Base-by-base conservation (phyloP, 2,888 invertebrate species). In the Sesia apiformis region DNA sequence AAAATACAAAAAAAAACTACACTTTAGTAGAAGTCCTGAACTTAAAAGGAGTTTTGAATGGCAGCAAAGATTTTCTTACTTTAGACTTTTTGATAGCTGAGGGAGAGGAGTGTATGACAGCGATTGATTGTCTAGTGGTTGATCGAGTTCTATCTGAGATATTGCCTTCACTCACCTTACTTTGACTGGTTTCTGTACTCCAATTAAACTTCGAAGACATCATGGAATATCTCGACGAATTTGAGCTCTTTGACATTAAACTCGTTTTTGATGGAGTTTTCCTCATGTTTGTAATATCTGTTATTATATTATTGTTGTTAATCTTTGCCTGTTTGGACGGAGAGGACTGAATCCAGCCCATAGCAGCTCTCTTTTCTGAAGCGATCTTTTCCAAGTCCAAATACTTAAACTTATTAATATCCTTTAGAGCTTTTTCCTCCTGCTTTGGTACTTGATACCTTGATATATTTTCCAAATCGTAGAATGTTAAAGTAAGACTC, bases 1-100 rank as follows among this genome's bases (percentile, higher is more conserved):
- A 23, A 1, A 23, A 23, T 2, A 23, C 23, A 23, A 23, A 23
- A 23, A 23, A 56, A 46, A 53, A 41, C 67, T 74, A 84, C 52
- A 81, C 77, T 70, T 81, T 86, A 49, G 76, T 73, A 43, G 84
- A 78, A 56, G 78, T 74, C 70, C 79, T 84, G 55, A 90, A 90
- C 60, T 88, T 90, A 56, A 90, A 90, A 8, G 90, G 90, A 23
- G 90, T 89, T 70, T 89, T 90, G 58, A 90, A 90, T 51, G 80
- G 80, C 41, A 90, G 63, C 57, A 90, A 64, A 39, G 90, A 90
- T 61, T 78, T 88, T 49, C 81, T 64, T 42, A 60, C 74, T 58
- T 84, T 88, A 6, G 74, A 63, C 61, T 87, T 90, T 23, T 23
- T 23, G 23, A 23, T 23, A 23, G 23, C 23, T 7, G 77, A 70